Conservation (phyloP, 1,140 invertebrate species). For the Argopecten irradians region DNA sequence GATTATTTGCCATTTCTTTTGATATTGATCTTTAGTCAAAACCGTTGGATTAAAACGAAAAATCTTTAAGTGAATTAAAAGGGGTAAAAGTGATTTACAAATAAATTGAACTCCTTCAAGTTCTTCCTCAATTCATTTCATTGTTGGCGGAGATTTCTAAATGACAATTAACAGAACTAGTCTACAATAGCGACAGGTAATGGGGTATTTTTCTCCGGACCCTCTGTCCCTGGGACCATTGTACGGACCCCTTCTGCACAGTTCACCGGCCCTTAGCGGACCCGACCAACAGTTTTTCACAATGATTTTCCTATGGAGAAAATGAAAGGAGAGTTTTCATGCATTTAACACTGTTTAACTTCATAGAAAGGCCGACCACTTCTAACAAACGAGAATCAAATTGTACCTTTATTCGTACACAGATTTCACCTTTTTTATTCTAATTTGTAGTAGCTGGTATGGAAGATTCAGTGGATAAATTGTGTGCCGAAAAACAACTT, state of each 20-base stretch:
- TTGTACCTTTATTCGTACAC: not conserved
- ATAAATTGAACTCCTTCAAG: not conserved
- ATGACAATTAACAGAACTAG: not conserved
- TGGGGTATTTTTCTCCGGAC: not conserved
- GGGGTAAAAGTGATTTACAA: not conserved
- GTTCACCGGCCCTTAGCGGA: not conserved
- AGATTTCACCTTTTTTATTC: not conserved
- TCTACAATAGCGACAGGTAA: not conserved
- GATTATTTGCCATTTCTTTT: not conserved
- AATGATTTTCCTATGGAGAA: not conserved
- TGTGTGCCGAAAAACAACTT: not conserved
- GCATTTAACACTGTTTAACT: not conserved
- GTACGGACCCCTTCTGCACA: not conserved
- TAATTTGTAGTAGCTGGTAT: not conserved
- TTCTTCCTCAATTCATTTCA: not conserved
- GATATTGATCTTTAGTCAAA: not conserved
- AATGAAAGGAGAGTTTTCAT: slow-evolving; percentile 9
- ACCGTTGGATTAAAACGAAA: not conserved
- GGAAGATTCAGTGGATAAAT: not conserved
- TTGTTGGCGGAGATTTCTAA: not conserved
- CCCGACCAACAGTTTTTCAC: not conserved
- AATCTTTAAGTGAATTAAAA: not conserved
- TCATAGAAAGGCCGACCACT: not conserved
- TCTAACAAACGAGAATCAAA: not conserved
- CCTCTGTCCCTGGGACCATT: not conserved